Evolutionary conservation across 1,140 invertebrate species (phyloP), one percentile per base, ranked within the genome.

Genomic region (Heliconius nattereri): DNA sequence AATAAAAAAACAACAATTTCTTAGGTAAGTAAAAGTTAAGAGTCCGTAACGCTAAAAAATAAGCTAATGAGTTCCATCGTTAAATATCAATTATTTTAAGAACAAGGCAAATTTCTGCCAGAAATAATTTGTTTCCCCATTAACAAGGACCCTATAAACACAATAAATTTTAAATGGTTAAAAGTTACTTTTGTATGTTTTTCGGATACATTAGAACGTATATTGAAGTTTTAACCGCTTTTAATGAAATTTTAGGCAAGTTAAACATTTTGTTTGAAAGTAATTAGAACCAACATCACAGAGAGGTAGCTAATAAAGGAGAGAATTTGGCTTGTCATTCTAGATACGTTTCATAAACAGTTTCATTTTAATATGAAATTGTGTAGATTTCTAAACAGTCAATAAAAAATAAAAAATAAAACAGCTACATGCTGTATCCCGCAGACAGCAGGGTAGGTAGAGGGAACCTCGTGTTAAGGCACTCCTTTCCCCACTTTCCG

Each of bases 231-330:
- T 71, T 78, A 78, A 78, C 40, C 78, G 72, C 78, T 77, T 79
- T 77, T 75, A 79, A 75, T 75, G 73, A 79, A 78, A 79, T 79
- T 79, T 73, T 45, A 57, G 45, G 49, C 49, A 80, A 78, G 78
- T 80, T 78, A 80, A 83, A 83, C 76, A 83, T 80, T 83, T 76
- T 83, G 81, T 79, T 83, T 75, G 71, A 71, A 80, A 77, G 81
- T 78, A 77, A 79, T 79, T 83, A 80, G 75, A 79, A 80, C 52
- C 78, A 76, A 83, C 80, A 83, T 71, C 71, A 79, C 72, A 72
- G 20, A 78, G 37, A 73, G 37, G 71, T 45, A 73, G 77, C 45
- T 73, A 76, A 77, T 75, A 75, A 79, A 66, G 29, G 70, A 74
- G 73, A 40, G 71, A 72, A 72, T 72, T 72, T 40, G 19, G 32